Base-by-base conservation (phyloP, 2,888 invertebrate genomes). In the Aphidoletes aphidimyza region DNA sequence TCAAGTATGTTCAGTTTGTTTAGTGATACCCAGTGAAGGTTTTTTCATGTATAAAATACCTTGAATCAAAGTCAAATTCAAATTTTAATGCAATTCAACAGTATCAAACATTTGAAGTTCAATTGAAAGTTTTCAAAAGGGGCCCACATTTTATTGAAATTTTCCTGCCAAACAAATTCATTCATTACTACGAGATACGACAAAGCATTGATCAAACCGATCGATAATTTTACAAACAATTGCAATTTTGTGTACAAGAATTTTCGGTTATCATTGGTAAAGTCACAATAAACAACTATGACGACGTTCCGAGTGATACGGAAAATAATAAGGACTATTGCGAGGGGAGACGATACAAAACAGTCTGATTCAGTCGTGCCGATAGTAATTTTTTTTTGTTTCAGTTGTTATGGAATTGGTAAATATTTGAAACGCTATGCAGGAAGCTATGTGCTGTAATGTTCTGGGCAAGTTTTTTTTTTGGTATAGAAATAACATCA, bases 111-210 rank as follows among this genome's bases (percentile, higher is more conserved):
- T 42, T 42, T 42, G 42, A 42, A 42, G n/a, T n/a, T n/a, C n/a
- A n/a, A n/a, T n/a, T n/a, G n/a, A n/a, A n/a, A n/a, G n/a, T n/a
- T n/a, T n/a, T n/a, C n/a, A n/a, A n/a, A n/a, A n/a, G n/a, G n/a
- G n/a, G n/a, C n/a, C n/a, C n/a, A n/a, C n/a, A n/a, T n/a, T n/a
- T n/a, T n/a, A n/a, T n/a, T n/a, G n/a, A n/a, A n/a, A n/a, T n/a
- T n/a, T 69, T 69, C 6, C 26, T 69, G 26, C n/a, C 14, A n/a
- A n/a, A n/a, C n/a, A n/a, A n/a, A 69, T 54, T 54, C 54, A 54
- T 47, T 47, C 54, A 54, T 69, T 69, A n/a, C 69, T n/a, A 69
- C 69, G 69, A 69, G 69, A 69, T 69, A 69, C 69, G 69, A 30
- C 30, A 0, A 69, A 26, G 14, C 69, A 69, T 69, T 30, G 69